phyloP scores from a whole-genome alignment of 1,140 invertebrate genomes.

The Leptopilina boulardi region DNA sequence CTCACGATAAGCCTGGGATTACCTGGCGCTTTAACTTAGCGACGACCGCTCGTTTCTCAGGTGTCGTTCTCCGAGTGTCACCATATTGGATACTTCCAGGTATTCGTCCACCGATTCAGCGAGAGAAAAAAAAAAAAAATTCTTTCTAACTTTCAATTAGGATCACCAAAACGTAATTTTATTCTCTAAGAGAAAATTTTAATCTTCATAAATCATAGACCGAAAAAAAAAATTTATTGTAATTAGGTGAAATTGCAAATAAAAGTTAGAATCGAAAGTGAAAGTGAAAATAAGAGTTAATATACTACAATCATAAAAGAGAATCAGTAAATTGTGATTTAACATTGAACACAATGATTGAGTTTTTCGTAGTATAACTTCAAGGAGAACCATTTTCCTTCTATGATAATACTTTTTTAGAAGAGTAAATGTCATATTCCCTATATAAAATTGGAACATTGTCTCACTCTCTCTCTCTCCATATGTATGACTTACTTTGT shows the following conservation, averaged over 20 bases:
- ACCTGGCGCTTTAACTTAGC: constrained; percentile 66
- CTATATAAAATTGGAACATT: constrained; percentile 1
- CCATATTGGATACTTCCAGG: constrained; percentile 64
- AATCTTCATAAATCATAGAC: too few species aligned
- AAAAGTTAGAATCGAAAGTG: too few species aligned
- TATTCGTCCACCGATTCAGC: neutral
- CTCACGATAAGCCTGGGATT: constrained; percentile 66
- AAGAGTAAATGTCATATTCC: neutral
- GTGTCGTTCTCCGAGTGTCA: constrained; percentile 63
- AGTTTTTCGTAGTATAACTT: neutral
- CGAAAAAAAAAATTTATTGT: too few species aligned
- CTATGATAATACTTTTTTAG: neutral
- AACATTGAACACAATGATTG: neutral
- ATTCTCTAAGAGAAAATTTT: neutral
- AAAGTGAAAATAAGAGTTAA: too few species aligned
- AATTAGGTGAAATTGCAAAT: too few species aligned
- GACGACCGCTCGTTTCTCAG: constrained; percentile 66
- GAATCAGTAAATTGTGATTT: neutral
- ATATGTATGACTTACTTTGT: constrained; percentile 16
- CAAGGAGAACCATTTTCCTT: neutral
- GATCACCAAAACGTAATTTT: neutral
- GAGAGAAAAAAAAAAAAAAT: neutral
- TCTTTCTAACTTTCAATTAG: neutral
- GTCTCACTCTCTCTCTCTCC: too few species aligned
- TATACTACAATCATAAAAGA: too few species aligned